phyloP scores from a whole-genome alignment of 2,797 vertebrate genomes.

The Geotrypetes seraphini region DNA sequence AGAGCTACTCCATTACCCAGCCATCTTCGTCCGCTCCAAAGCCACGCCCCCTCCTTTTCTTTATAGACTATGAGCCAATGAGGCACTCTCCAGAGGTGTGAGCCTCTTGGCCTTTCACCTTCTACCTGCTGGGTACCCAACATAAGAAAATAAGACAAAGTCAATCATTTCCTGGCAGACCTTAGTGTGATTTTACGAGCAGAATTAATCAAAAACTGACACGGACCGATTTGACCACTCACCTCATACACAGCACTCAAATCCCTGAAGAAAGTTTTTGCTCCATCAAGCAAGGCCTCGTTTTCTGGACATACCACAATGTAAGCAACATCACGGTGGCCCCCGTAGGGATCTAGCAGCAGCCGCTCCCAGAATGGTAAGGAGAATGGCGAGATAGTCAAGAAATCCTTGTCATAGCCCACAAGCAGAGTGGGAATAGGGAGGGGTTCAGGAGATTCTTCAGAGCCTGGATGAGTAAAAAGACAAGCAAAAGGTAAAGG shows the following conservation, averaged over 20 bases:
- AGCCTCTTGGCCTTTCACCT: too few species aligned
- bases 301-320: constrained; percentile 92
- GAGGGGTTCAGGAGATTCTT: constrained; percentile 92
- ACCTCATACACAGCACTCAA: constrained; percentile 96
- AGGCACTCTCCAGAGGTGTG: too few species aligned
- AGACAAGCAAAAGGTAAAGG: too few species aligned
- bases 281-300: constrained; percentile 77
- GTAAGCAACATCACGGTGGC: constrained; percentile 86
- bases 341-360: constrained; percentile 85
- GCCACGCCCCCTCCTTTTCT: too few species aligned
- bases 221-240: not conserved
- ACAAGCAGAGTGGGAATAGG: constrained; percentile 87
- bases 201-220: not conserved
- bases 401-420: constrained; percentile 87
- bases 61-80: too few species aligned
- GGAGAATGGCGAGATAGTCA: constrained; percentile 88
- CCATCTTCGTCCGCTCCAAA: too few species aligned
- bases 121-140: too few species aligned
- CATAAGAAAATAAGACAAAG: too few species aligned
- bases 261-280: constrained; percentile 89
- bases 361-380: constrained; percentile 96
- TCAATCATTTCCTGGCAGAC: too few species aligned
- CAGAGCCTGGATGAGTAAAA: constrained; percentile 68
- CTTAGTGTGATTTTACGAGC: too few species aligned
- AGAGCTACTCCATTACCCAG: too few species aligned